These are phyloP conservation scores for Rattus rattus DNA, from an alignment of 2,113 vertebrate species.

Conservation along the genomic window DNA sequence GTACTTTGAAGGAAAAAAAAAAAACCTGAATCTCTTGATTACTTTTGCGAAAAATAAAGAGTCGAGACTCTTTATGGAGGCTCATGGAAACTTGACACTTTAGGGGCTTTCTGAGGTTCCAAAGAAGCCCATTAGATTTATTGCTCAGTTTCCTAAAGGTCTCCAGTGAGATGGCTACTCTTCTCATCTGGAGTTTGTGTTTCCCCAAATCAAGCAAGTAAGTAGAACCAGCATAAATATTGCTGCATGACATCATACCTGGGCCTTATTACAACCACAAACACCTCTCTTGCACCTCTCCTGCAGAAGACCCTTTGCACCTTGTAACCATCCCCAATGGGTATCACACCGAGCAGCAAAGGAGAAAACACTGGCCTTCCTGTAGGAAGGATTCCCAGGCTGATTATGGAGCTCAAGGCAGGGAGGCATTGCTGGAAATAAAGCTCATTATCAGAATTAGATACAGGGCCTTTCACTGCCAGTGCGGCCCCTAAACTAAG, in stretches of 20 bases:
- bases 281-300: neutral
- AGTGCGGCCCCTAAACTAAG: neutral
- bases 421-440: neutral
- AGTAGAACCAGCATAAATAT: constrained; percentile 3
- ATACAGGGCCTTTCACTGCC: neutral
- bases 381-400: neutral
- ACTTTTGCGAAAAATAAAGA: constrained; percentile 63
- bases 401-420: neutral
- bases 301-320: neutral
- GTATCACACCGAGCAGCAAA: neutral
- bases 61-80: neutral
- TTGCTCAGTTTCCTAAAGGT: constrained; percentile 24
- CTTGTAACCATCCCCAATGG: neutral
- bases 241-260: neutral
- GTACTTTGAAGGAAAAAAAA: constrained; percentile 25
- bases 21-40: constrained; percentile 46
- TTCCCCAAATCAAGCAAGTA: constrained; percentile 20
- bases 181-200: constrained; percentile 40
- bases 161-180: constrained; percentile 39
- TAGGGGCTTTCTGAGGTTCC: neutral
- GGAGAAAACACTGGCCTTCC: neutral
- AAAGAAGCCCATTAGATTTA: constrained; percentile 43
- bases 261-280: neutral
- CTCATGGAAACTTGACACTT: constrained; percentile 30
- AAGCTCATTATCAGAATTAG: constrained; percentile 19